Evolutionary conservation across 2,797 vertebrate species (phyloP), one percentile per base, ranked within the genome.

Genomic region (Intellagama lesueurii): DNA sequence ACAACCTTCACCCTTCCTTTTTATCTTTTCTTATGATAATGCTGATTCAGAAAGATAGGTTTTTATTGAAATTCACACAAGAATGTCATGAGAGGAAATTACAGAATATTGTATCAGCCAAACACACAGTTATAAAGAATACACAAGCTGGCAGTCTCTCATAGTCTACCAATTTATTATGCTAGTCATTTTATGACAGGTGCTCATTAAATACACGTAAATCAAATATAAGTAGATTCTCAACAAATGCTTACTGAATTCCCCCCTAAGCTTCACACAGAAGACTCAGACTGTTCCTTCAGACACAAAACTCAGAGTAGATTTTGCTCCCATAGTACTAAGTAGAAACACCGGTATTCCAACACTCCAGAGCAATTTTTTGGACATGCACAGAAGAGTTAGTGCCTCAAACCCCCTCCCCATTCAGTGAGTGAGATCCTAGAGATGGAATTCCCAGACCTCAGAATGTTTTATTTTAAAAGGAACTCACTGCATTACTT

Each of bases 81-180:
- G 32, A 89, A 82, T 22, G 86, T 26, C 3, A 69, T 66, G 89
- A 76, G 30, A 88, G 77, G n/a, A 93, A 91, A 78, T 52, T 92
- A 91, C 87, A 91, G 93, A 91, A 30, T 90, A 86, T 26, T 22
- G 4, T 49, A 91, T 91, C 87, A 77, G 76, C 32, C 89, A 5
- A 86, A 77, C 88, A 82, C 5, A 28, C 35, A 85, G 77, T 80
- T 84, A 92, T 56, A 56, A 56, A 56, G 52, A 56, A 56, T 14
- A 56, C 35, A 86, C 78, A 82, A 88, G 16, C 14, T 83, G 76
- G 88, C 69, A 87, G 90, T 35, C 85, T 88, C 91, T 94, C 86
- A 91, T 80, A 92, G 83, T 76, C 84, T 68, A 87, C 79, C 64
- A 66, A 60, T 88, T 93, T 83, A 89, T 94, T 85, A 91, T 56